A percentile compares a stretch with the other conserved stretches of the same genome.
These are phyloP conservation scores for Neodiprion virginianus DNA, from an alignment of 1,140 invertebrate species.

Conservation along the genomic window DNA sequence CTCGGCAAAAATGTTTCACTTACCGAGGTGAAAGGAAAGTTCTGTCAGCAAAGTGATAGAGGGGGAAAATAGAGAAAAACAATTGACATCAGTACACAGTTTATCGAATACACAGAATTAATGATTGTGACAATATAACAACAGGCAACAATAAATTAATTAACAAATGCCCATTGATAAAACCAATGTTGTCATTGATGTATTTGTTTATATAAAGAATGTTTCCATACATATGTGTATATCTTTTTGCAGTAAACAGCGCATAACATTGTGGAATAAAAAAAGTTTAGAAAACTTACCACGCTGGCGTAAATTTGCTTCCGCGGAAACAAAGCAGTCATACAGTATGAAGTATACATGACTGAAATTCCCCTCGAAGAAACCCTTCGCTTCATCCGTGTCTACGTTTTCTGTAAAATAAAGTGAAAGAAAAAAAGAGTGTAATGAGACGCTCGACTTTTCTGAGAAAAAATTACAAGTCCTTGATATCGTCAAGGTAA, in stretches of 20 bases:
- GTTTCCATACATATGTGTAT: too few relatives aligned
- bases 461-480: too few relatives aligned
- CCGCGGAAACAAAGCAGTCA: slow-evolving; percentile 91
- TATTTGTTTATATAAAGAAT: background rate
- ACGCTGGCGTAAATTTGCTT: slow-evolving; percentile 89
- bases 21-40: slow-evolving; percentile 71
- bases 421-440: slow-evolving; percentile 29
- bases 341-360: slow-evolving; percentile 95
- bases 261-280: background rate
- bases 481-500: too few relatives aligned
- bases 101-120: too few relatives aligned
- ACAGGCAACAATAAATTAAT: slow-evolving; percentile 23
- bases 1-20: slow-evolving; percentile 52
- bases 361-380: slow-evolving; percentile 94
- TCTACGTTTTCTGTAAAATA: slow-evolving; percentile 89
- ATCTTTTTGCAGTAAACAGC: too few relatives aligned
- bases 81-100: slow-evolving; percentile 38
- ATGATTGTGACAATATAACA: slow-evolving; percentile 19
- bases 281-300: slow-evolving; percentile 66
- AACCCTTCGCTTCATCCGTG: slow-evolving; percentile 84
- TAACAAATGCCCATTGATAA: background rate
- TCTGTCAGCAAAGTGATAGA: slow-evolving; percentile 65
- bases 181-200: background rate
- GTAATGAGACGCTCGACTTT: slow-evolving; percentile 13
- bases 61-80: slow-evolving; percentile 47